These are phyloP conservation scores for Conus canariensis DNA, from an alignment of 2,888 invertebrate genomes.

Conservation along the genomic window DNA sequence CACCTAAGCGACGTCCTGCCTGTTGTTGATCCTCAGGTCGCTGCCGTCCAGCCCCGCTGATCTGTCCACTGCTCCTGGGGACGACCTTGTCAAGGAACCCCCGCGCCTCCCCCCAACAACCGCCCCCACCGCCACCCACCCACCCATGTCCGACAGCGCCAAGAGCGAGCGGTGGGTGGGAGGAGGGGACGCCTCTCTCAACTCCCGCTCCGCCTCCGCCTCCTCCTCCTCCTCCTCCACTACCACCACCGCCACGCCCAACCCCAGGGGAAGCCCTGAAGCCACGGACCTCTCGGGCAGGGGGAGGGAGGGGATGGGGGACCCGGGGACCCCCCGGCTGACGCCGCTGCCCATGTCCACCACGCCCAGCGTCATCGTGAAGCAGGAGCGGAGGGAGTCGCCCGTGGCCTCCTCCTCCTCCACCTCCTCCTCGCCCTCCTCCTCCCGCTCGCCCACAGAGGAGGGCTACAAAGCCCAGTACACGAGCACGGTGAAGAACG, in stretches of 20 bases:
- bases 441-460: background rate
- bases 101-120: background rate
- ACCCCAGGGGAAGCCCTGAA: background rate
- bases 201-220: background rate
- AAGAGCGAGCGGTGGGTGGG: background rate
- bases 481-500: background rate
- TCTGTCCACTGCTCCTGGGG: background rate
- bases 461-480: background rate
- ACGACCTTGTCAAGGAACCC: background rate
- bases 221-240: background rate
- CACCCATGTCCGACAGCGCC: conserved; percentile 26
- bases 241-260: background rate
- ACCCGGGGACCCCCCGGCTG: background rate
- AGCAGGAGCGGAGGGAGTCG: conserved; percentile 30
- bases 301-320: conserved; percentile 17
- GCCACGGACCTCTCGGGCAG: conserved; percentile 34
- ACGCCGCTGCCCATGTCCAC: background rate
- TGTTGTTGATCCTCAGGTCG: background rate
- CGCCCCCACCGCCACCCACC: background rate
- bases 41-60: background rate
- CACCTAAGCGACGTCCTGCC: background rate
- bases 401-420: background rate
- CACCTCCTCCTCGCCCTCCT: background rate
- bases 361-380: conserved; percentile 33
- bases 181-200: background rate